Evolutionary conservation across 2,888 invertebrate species (phyloP), one percentile per base, ranked within the genome.

Genomic region (Meiosimyza decipiens): DNA sequence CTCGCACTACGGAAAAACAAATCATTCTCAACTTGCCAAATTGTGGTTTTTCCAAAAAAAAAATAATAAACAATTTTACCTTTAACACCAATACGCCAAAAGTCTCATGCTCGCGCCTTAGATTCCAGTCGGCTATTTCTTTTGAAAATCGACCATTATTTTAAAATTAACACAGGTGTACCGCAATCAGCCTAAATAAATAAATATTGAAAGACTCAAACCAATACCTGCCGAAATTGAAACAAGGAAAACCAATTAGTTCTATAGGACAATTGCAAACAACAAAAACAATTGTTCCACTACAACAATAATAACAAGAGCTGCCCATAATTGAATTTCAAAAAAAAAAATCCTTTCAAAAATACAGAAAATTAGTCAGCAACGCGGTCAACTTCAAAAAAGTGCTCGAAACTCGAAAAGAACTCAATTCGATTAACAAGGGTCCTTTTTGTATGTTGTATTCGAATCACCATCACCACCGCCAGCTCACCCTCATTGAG

Each of bases 191-290:
- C 59, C 57, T 59, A 47, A 50, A 6, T 22, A 68, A 55, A 55
- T 49, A 67, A 40, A 40, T 40, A 40, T 40, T 22, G 9, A 52
- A 40, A 15, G n/a, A 15, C 63, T 16, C 6, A 16, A 62, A 9
- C 6, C 40, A 63, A 63, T 50, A 64, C 49, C 64, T 13, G 64
- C 22, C 47, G 1, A 7, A 40, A 40, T 40, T 40, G 40, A 9
- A 18, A 62, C 40, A 60, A 9, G 47, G 40, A 57, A 67, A 67
- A 62, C 47, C 70, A 52, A 70, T 70, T 70, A 63, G 63, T 70
- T 63, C 47, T 63, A 52, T 40, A 69, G 49, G n/a, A 62, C 52
- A 40, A 70, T 62, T 33, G 47, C 11, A n/a, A 40, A 18, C 22
- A 49, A 15, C 11, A 57, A 16, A 18, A 65, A 67, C 57, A 18